Conservation (phyloP, 1,140 invertebrate genomes). For the Vanessa atalanta region DNA sequence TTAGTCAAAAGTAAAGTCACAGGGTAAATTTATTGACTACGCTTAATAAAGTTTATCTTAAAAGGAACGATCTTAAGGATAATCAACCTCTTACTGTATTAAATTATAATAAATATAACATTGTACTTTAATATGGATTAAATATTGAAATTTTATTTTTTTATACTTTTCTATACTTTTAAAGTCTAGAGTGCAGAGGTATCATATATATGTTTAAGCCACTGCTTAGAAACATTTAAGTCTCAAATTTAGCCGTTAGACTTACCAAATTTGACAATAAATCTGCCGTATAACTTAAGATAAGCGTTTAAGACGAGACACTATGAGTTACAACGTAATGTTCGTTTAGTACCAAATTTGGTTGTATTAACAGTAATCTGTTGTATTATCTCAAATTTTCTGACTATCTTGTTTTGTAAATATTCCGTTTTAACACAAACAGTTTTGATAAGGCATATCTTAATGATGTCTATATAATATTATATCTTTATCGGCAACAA, state of each 20-base stretch:
- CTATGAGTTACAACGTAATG: conserved; percentile 51
- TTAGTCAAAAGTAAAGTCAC: too few relatives aligned
- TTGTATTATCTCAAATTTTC: conserved; percentile 56
- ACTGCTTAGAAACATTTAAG: neutral
- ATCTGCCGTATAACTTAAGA: conserved; percentile 54
- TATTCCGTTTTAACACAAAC: conserved; percentile 45
- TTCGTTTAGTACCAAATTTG: conserved; percentile 66
- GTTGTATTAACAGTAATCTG: conserved; percentile 58
- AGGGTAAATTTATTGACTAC: too few relatives aligned
- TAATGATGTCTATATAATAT: conserved; percentile 54
- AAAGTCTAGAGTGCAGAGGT: neutral
- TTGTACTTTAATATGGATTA: too few relatives aligned
- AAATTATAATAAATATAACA: too few relatives aligned
- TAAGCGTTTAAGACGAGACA: conserved; percentile 55
- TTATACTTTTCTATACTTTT: too few relatives aligned
- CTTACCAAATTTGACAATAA: conserved; percentile 36
- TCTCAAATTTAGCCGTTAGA: conserved; percentile 14
- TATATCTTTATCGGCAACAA: conserved; percentile 65
- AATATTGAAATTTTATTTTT: too few relatives aligned
- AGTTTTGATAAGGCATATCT: conserved; percentile 67
- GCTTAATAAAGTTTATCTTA: too few relatives aligned
- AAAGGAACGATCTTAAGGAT: too few relatives aligned
- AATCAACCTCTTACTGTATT: too few relatives aligned
- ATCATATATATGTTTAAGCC: neutral
- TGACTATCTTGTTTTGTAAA: conserved; percentile 46